A percentile compares a stretch with the other conserved stretches of the same genome.
phyloP scores from a whole-genome alignment of 2,113 vertebrate genomes.

The Hyperopisus bebe region DNA sequence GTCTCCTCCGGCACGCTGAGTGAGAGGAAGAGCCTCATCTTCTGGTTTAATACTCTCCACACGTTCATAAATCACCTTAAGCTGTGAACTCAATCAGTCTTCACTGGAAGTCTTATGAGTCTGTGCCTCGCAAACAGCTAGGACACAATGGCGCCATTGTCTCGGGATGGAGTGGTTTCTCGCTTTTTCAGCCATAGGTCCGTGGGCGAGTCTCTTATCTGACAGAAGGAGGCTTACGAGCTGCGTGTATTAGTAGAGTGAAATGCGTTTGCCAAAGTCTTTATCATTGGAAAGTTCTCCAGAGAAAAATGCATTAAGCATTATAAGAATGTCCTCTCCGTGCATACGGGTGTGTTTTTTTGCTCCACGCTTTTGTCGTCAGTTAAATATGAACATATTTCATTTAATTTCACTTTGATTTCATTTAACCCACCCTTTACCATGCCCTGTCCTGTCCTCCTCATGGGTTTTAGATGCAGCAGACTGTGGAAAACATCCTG shows the following conservation, averaged over 20 bases:
- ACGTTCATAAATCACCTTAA: slow-evolving; percentile 19
- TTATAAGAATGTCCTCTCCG: neutral
- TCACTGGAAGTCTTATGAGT: neutral
- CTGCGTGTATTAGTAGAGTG: neutral
- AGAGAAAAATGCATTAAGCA: neutral
- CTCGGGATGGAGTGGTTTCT: neutral
- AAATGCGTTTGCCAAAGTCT: neutral
- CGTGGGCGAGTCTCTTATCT: neutral
- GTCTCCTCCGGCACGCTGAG: neutral
- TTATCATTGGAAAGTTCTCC: neutral
- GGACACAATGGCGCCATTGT: slow-evolving; percentile 18
- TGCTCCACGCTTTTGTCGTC: neutral
- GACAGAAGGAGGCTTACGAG: neutral
- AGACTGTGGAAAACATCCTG: neutral
- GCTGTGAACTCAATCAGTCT: slow-evolving; percentile 24
- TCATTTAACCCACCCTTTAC: neutral
- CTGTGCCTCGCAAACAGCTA: neutral
- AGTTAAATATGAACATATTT: neutral
- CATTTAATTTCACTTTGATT: neutral
- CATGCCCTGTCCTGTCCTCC: neutral
- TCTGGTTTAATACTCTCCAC: slow-evolving; percentile 18
- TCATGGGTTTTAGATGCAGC: neutral
- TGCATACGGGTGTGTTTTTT: neutral
- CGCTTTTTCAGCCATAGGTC: neutral
- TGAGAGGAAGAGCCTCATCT: slow-evolving; percentile 15